Base-by-base conservation (phyloP, 2,113 vertebrate species). In the Mugil cephalus region DNA sequence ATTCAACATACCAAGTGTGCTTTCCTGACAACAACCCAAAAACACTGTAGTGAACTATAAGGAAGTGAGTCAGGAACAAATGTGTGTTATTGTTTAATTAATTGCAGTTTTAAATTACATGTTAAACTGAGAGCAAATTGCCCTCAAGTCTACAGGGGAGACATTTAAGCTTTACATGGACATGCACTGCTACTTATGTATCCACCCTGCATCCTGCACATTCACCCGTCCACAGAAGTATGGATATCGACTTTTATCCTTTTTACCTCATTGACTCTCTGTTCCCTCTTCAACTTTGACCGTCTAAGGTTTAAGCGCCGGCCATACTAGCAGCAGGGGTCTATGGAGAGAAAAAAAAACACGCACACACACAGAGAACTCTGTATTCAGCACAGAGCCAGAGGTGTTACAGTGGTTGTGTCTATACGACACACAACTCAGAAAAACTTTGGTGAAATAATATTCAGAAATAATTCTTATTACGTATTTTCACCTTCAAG, bases 221-320 rank as follows among this genome's bases (percentile, higher is more conserved):
- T 18, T 68, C 60, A 43, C 18, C 43, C 59, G 47, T 52, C 36
- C 19, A 51, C 42, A 69, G 74, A 80, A 62, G 54, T 47, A 70
- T 80, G 21, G 68, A 79, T 83, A 15, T 81, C 55, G 2, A 11
- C 63, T 43, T 54, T 48, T 47, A 21, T 43, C 55, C 39, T 39
- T 70, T 76, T 62, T 14, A 63, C 66, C 56, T 78, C 59, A 7
- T 13, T 77, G 75, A 65, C 74, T 83, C 45, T 39, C 24, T 24
- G 40, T 55, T 77, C 52, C 74, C 61, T 77, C 67, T 74, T 78
- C 73, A 86, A 62, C 82, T 84, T 60, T 84, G 75, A 79, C 69
- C n/a, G 53, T 7, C 34, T 36, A 38, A 69, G 47, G 65, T 82
- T 73, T 64, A 76, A 79, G 43, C 67, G 7, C 59, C 36, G 82